A percentile compares a stretch with the other conserved stretches of the same genome.
These are phyloP conservation scores for Montipora efflorescens DNA, from an alignment of 64 coral and sea anemone genomes.

Conservation along the genomic window DNA sequence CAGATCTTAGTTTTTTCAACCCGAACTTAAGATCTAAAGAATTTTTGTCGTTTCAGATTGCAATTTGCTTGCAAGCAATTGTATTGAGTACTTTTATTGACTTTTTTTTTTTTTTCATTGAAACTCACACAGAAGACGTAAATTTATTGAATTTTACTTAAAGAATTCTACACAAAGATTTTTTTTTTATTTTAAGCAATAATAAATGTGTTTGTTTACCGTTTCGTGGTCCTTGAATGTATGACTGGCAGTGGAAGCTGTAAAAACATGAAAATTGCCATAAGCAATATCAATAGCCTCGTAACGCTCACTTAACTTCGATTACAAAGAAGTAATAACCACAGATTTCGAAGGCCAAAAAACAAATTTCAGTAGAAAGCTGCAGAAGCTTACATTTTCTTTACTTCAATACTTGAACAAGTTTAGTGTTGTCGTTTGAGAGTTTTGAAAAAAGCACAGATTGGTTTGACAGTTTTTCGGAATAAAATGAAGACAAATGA, in stretches of 20 bases:
- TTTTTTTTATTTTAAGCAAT: background rate
- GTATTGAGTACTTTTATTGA: no score
- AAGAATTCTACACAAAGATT: no score
- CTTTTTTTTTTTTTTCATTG: no score
- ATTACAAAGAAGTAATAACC: background rate
- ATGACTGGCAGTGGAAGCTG: constrained; percentile 76
- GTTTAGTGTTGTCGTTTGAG: background rate
- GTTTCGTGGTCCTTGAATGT: constrained; percentile 96
- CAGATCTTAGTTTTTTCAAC: no score
- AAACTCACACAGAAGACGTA: no score
- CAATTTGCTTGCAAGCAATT: no score
- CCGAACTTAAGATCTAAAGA: no score
- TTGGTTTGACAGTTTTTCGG: background rate
- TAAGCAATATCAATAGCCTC: background rate
- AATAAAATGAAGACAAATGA: background rate
- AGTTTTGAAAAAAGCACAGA: background rate
- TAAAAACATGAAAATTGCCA: background rate
- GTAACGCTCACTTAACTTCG: background rate
- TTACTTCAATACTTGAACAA: background rate
- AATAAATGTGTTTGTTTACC: constrained; percentile 46
- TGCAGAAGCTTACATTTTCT: background rate
- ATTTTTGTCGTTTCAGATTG: no score
- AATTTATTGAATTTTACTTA: no score
- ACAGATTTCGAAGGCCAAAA: background rate
- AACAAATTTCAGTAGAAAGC: background rate